Evolutionary conservation across 1,140 invertebrate species (phyloP).

Genomic region (Drosophila chauvacae): DNA sequence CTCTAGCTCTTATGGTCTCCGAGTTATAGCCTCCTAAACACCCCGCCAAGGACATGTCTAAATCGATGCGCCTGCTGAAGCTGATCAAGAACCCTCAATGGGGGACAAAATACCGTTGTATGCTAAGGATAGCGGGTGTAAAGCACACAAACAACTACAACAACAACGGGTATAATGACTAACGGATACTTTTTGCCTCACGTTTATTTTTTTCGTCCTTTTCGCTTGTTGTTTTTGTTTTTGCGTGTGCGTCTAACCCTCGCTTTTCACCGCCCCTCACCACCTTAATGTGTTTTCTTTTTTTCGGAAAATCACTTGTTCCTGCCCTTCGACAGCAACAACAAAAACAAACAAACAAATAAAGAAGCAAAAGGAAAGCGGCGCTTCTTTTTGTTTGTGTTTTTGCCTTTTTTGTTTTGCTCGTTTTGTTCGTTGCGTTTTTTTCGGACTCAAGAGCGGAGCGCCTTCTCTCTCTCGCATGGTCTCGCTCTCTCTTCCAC

Average conservation of each 20-base stretch:
- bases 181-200: slow-evolving; percentile 61
- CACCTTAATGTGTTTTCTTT: not conserved
- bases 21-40: not conserved
- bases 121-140: not conserved
- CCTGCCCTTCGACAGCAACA: slow-evolving; percentile 43
- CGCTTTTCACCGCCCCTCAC: not conserved
- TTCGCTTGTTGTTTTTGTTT: slow-evolving; percentile 38
- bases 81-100: not conserved
- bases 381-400: slow-evolving; percentile 57
- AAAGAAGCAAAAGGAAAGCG: slow-evolving; percentile 25
- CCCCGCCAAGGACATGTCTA: not conserved
- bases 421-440: slow-evolving; percentile 84
- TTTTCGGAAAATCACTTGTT: slow-evolving; percentile 15
- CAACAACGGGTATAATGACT: slow-evolving; percentile 60
- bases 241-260: slow-evolving; percentile 32
- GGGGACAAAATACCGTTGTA: not conserved
- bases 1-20: not conserved
- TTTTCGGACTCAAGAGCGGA: slow-evolving; percentile 46
- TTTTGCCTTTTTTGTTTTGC: slow-evolving; percentile 81
- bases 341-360: slow-evolving; percentile 41
- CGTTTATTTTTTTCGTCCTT: not conserved
- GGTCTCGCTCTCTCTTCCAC: not conserved
- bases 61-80: not conserved
- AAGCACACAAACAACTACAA: slow-evolving; percentile 7
- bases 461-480: not conserved